phyloP scores from a whole-genome alignment of 2,888 invertebrate species.

The Caenorhabditis drosophilae region DNA sequence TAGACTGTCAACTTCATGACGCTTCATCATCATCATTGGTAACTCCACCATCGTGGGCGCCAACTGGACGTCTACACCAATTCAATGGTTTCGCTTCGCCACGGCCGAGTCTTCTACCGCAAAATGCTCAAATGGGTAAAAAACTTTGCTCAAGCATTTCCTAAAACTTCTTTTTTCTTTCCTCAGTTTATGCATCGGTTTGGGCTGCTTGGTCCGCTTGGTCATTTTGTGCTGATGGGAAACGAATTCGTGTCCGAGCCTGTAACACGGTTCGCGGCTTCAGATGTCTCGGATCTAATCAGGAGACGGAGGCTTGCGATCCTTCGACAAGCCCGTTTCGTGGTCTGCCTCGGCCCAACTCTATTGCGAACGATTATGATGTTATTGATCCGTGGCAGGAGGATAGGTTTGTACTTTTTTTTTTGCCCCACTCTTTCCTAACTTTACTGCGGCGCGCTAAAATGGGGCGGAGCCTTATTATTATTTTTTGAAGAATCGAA shows the following conservation, averaged over 20 bases:
- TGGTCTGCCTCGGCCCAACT: conserved; percentile 13
- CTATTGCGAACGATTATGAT: conserved; percentile 51
- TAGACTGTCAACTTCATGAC: conserved; percentile 28
- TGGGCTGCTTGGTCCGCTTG: conserved; percentile 69
- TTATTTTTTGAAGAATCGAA: conserved; percentile 41
- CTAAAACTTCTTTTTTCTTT: too few relatives aligned
- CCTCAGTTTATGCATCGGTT: conserved; percentile 66
- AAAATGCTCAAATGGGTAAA: conserved; percentile 52
- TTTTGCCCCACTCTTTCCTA: too few relatives aligned
- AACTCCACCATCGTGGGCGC: conserved; percentile 44
- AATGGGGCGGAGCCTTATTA: too few relatives aligned
- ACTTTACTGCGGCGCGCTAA: too few relatives aligned
- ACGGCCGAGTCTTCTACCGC: conserved; percentile 44
- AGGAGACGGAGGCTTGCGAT: conserved; percentile 43
- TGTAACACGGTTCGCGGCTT: conserved; percentile 68
- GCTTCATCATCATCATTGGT: too few relatives aligned
- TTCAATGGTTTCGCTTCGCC: conserved; percentile 64
- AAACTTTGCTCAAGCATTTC: background rate
- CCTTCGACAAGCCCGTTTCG: conserved; percentile 22
- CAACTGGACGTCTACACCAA: conserved; percentile 61
- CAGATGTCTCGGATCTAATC: conserved; percentile 64
- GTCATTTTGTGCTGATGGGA: conserved; percentile 64
- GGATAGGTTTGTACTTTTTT: conserved; percentile 52
- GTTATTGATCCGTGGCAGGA: conserved; percentile 65
- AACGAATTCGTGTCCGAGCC: conserved; percentile 66